Base-by-base conservation (phyloP, 1,140 invertebrate genomes). In the Drosophila hydei region DNA sequence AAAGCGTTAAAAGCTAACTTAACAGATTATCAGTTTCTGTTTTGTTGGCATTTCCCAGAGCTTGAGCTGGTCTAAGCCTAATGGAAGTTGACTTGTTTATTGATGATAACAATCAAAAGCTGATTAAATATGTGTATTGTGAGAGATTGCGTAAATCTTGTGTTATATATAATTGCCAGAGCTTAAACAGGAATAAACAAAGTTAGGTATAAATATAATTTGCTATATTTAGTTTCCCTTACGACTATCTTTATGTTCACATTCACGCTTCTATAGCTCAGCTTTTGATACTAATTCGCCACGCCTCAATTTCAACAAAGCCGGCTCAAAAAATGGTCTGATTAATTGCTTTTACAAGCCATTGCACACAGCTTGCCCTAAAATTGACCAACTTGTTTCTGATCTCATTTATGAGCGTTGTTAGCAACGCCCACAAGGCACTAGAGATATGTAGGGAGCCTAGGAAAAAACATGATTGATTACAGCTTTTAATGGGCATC, bases 391-490 rank as follows among this genome's bases (percentile, higher is more conserved):
- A 38, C 42, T 64, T 73, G 59, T 78, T 47, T 18, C 16, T 9
- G 23, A 54, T 27, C 58, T 64, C 59, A n/a, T 55, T 70, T 65
- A 65, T 70, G 33, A 40, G 62, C 59, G 9, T 47, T 55, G 67
- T 70, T 63, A 45, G 30, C 42, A 23, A 11, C 47, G 40, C 50
- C 65, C 23, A 62, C 38, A 60, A 6, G 5, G 16, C 27, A 42
- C n/a, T 12, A 7, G 1, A 52, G 25, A n/a, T n/a, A n/a, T n/a
- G n/a, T n/a, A 68, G 47, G 38, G 54, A 48, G 33, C n/a, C n/a
- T n/a, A 59, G 54, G 18, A 61, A 60, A 47, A 62, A 62, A 45
- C 42, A 54, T 77, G 74, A 77, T 79, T 79, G 70, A 77, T 79
- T 42, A 45, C 75, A 33, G 4, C 50, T 74, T 68, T 69, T 77